Evolutionary conservation across 2,888 invertebrate species (phyloP), one percentile per base, ranked within the genome.

Genomic region (Calliphora vomitoria): DNA sequence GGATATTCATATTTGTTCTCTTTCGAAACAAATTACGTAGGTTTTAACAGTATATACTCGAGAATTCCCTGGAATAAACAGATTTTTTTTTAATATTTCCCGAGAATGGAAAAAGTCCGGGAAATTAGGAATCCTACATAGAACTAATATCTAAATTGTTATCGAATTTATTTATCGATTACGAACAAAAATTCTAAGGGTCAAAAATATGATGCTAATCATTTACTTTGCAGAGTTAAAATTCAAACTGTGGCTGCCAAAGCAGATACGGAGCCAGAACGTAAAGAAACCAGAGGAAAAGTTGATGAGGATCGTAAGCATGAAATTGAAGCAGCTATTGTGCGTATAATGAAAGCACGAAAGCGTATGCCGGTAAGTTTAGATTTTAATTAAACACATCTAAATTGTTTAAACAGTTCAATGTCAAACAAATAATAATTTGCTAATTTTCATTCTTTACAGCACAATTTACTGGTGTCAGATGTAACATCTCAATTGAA

Each of bases 281-380:
- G 99, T 89, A 96, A 98, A 93, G 99, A 99, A 94, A 99, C 99
- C 0, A 96, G 99, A 90, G 98, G 97, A 93, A 99, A 99, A 94
- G 98, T 99, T 69, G 99, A 99, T 93, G 99, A 99, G 94, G 99
- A 99, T 94, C 96, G 99, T 90, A 99, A 99, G 94, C 99, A 99
- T 94, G 99, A 99, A 95, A 99, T 99, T 90, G 99, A 99, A 95
- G 99, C 99, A 72, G 99, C 99, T 89, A 99, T 99, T 93, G 99
- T 99, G 85, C 92, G 94, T 85, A 99, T 99, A 93, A 99, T 99
- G 99, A 99, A 99, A 94, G 98, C 98, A 71, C 95, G 99, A 90
- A 99, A 99, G 95, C 96, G 97, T 92, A 97, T 99, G 96, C 96
- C 97, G 94, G 97, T 97, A 94, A 92, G 95, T 87, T 38, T 44